Base-by-base conservation (phyloP, 2,113 vertebrate species). In the Channa maculata region DNA sequence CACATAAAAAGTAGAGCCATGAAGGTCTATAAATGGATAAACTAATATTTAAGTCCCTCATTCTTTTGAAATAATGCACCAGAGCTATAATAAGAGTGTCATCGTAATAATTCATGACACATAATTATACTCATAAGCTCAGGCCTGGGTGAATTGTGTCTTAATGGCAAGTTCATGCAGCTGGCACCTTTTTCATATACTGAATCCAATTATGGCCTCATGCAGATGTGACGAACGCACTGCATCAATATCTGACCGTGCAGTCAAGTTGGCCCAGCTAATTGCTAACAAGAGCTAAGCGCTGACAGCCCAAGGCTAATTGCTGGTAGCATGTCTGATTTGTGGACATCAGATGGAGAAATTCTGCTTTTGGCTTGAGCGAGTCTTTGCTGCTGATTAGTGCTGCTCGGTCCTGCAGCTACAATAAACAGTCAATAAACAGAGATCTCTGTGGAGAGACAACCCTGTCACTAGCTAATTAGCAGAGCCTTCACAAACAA, bases 341-440 rank as follows among this genome's bases (percentile, higher is more conserved):
- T 67, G 79, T 75, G 79, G 84, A 86, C 77, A 80, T 90, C 89
- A 88, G 85, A 87, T 70, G 46, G 72, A 81, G 82, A 86, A 90
- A 82, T 83, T 73, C 57, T 59, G 78, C 77, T 84, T 83, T 91
- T 78, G 85, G 83, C 82, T 74, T 24, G 58, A 48, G 38, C 52
- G 37, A 24, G 79, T 44, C 60, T 81, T 61, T 46, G 63, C 61
- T 71, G 81, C 70, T 85, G 84, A 88, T 88, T 85, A 82, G 75
- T 65, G 58, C 48, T 72, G 87, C 68, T 84, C 85, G 87, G 70
- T 84, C 85, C 88, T 71, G 64, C 86, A 86, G 79, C 79, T 80
- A 88, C 85, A 78, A 87, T 82, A 84, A 89, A 88, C 79, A 86
- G 85, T 88, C 90, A 88, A 90, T 91, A 88, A 85, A 92, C 59